phyloP scores from a whole-genome alignment of 2,797 vertebrate species.

The Oceanodroma leucorhoa region DNA sequence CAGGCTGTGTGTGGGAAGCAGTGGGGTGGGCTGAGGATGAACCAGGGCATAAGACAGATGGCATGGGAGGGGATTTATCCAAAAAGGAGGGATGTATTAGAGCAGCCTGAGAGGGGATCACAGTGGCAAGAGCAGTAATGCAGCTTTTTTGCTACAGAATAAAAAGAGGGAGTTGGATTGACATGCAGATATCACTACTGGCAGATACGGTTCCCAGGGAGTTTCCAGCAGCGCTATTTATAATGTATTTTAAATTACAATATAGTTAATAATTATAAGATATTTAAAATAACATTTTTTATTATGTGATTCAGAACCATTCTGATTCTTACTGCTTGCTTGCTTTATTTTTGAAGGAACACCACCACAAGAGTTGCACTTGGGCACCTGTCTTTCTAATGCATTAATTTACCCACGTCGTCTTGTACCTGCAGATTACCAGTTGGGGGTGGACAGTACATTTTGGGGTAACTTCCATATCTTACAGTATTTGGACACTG shows the following conservation, averaged over 20 bases:
- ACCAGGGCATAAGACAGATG: neutral
- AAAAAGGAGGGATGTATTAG: neutral
- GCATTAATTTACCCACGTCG: neutral
- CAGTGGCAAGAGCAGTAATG: neutral
- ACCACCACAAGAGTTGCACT: neutral
- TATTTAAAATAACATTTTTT: slow-evolving; percentile 7
- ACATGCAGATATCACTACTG: neutral
- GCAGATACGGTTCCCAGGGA: neutral
- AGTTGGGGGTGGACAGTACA: neutral
- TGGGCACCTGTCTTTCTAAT: neutral
- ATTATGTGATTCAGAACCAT: neutral
- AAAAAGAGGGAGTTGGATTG: neutral
- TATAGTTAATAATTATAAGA: too few species aligned
- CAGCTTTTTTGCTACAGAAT: neutral
- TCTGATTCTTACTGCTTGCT: neutral
- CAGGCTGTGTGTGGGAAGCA: neutral
- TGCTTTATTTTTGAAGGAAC: neutral
- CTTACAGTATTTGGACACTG: neutral
- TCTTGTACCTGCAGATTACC: neutral
- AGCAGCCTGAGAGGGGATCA: neutral
- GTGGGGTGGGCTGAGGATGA: neutral
- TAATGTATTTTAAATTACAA: too few species aligned
- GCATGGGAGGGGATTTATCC: neutral
- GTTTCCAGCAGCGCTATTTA: slow-evolving; percentile 9
- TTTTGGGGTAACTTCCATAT: neutral